A percentile compares a stretch with the other conserved stretches of the same genome.
These are phyloP conservation scores for Tinamus major DNA, from an alignment of 2,797 vertebrate species.

Conservation along the genomic window DNA sequence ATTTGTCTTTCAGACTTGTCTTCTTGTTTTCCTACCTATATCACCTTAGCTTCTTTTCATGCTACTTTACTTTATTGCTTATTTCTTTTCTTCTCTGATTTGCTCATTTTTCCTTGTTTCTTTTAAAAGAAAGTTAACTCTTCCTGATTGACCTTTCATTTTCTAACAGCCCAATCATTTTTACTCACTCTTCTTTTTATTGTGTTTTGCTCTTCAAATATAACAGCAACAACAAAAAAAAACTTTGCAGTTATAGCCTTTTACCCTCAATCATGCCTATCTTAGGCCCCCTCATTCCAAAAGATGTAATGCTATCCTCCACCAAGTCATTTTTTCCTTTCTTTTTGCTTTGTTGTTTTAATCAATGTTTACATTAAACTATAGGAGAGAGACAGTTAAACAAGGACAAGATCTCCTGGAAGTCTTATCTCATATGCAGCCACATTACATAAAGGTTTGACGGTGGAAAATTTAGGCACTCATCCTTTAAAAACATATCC, in stretches of 20 bases:
- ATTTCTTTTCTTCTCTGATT: neutral
- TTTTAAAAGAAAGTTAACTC: neutral
- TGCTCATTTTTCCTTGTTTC: neutral
- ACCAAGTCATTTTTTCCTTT: neutral
- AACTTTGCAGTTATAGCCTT: neutral
- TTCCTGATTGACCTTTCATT: neutral
- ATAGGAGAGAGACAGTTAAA: neutral
- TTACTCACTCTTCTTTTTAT: neutral
- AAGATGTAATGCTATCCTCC: neutral
- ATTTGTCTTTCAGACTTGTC: neutral
- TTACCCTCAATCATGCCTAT: neutral
- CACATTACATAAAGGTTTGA: neutral
- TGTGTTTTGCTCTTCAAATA: neutral
- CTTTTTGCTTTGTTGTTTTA: neutral
- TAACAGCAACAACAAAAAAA: neutral
- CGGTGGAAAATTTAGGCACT: neutral
- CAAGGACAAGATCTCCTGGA: neutral
- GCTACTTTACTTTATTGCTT: neutral
- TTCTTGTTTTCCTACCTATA: neutral
- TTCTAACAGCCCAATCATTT: neutral
- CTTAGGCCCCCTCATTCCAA: neutral
- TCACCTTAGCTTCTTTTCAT: neutral
- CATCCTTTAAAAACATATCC: neutral
- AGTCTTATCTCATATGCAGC: neutral
- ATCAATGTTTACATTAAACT: neutral